Base-by-base conservation (phyloP, 2,113 vertebrate species). In the Anthoscopus minutus region DNA sequence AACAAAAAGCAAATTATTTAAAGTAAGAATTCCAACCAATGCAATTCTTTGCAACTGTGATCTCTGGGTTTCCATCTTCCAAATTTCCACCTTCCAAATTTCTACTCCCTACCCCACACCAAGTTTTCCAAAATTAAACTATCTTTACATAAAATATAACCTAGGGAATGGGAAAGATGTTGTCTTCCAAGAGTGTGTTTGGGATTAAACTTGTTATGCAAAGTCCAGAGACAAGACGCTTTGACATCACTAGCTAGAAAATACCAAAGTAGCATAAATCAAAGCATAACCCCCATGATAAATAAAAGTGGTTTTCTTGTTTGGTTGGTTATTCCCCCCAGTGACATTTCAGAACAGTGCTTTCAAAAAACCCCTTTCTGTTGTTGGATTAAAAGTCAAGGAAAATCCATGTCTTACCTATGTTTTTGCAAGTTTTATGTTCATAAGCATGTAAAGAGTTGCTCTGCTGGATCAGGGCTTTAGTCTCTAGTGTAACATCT, bases 71-170 rank as follows among this genome's bases (percentile, higher is more conserved):
- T 81, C 51, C 28, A 44, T 42, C 83, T 83, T 40, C 33, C n/a
- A n/a, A n/a, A n/a, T 53, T 73, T 70, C 24, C 35, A 19, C 15
- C 38, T 89, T 81, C 53, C 47, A 62, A 53, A 78, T 50, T 53
- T 48, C 58, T 70, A 65, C 15, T n/a, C 28, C 5, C 15, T 24
- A 7, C 2, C 8, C 22, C 0, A 0, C 17, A 13, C 12, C 10
- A 31, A 11, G 14, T 76, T 76, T 86, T 76, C 33, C 62, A 44
- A 82, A 88, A 80, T n/a, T 1, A 50, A 13, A 40, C 16, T 40
- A 18, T 24, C 66, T 64, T 82, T 69, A 64, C 8, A 50, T 31
- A 71, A 54, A 81, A 33, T 28, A 58, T 11, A 81, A 57, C 17
- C 11, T 40, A 86, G 38, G 38, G 22, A 73, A 92, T 33, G 11